Evolutionary conservation across 2,888 invertebrate genomes (phyloP), one percentile per base, ranked within the genome.

Genomic region (Galerucella calmariensis): DNA sequence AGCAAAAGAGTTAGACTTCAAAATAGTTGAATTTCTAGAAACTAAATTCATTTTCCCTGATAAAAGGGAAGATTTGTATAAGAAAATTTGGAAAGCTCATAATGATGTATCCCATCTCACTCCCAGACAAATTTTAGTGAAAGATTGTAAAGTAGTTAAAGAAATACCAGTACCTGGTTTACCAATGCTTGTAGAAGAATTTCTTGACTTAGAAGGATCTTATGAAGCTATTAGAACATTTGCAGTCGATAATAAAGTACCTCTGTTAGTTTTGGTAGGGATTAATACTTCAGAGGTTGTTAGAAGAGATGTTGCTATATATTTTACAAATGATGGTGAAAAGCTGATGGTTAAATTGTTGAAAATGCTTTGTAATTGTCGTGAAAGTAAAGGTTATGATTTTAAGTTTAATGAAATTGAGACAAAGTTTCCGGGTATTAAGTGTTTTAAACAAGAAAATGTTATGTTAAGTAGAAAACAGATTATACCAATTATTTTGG

Each of bases 71-170:
- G 67, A 62, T 12, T 70, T 89, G 2, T 91, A 92, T 76, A 84
- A 90, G 0, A 84, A 87, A 14, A 86, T 96, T 3, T 88, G 92
- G 69, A 81, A 84, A 0, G 94, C 94, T 0, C 91, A 94, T 70
- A 89, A 90, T 58, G 92, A 95, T 83, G 90, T 95, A 0, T 90
- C 91, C 0, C 77, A 83, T 0, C 86, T 97, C n/a, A 90, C 90
- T 0, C 87, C 92, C 0, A 87, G 89, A 0, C 94, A 96, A 82
- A 87, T 97, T 4, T 86, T 97, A 12, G 89, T 90, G 72, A 95
- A 94, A 85, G 97, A 97, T 83, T 87, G 93, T 67, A 97, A 97
- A 88, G 83, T 92, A 0, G 84, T 93, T 0, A 89, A 89, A 3
- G 89, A 90, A 48, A 85, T 90, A 0, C 82, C 88, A 27, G 87